Percentiles rank a stretch among this genome's conserved stretches.
These are phyloP conservation scores for Anabacerthia variegaticeps DNA, from an alignment of 2,797 vertebrate species.

Conservation along the genomic window DNA sequence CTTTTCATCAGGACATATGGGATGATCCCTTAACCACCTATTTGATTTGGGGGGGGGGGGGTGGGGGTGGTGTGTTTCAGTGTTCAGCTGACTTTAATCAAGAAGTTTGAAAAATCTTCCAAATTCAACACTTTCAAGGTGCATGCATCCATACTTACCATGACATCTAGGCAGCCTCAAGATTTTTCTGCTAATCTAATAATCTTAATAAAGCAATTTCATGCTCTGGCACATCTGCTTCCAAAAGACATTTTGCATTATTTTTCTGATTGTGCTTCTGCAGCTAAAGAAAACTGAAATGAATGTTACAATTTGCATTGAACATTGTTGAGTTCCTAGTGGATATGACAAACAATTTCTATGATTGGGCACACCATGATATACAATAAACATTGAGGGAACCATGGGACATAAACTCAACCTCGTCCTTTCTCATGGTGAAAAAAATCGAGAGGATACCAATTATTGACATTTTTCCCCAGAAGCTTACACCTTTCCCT, in stretches of 20 bases:
- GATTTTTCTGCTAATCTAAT: slow-evolving; percentile 6
- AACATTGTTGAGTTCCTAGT: neutral
- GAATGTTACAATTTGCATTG: neutral
- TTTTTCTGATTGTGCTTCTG: slow-evolving; percentile 3
- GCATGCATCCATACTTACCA: neutral
- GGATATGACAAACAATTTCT: neutral
- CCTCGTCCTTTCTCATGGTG: neutral
- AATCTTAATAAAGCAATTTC: slow-evolving; percentile 5
- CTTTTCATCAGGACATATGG: neutral
- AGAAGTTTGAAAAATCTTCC: neutral
- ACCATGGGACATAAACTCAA: neutral
- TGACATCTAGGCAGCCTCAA: neutral
- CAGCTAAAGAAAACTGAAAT: slow-evolving; percentile 1
- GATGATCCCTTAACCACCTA: neutral
- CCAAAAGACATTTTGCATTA: neutral
- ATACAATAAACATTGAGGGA: neutral
- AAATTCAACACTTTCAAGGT: neutral
- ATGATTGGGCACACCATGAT: neutral
- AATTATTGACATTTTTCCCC: neutral
- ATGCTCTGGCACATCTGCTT: slow-evolving; percentile 22
- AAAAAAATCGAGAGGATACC: neutral
- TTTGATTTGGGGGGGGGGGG: neutral
- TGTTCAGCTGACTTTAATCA: neutral
- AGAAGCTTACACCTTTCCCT: neutral
- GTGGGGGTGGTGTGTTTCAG: neutral